Evolutionary conservation across 2,113 vertebrate species (phyloP).

Genomic region (Pyxicephalus adspersus): DNA sequence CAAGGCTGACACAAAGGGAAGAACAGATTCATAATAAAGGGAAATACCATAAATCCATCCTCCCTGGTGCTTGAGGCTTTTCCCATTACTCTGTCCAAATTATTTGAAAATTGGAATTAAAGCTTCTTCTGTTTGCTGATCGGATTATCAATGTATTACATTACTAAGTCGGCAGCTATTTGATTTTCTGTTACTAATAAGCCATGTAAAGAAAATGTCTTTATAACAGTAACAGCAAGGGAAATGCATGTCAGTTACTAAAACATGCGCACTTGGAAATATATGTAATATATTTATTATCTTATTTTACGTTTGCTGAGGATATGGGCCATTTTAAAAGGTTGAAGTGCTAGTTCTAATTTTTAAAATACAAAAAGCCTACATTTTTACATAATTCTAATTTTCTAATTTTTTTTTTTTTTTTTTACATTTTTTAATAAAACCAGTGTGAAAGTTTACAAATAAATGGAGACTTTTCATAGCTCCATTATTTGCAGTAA

Average conservation of each 20-base stretch:
- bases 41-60: background rate
- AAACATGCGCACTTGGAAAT: background rate
- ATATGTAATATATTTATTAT: too few species aligned
- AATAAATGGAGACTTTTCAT: too few species aligned
- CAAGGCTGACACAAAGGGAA: slow-evolving; percentile 29
- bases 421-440: too few species aligned
- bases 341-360: too few species aligned
- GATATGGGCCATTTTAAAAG: too few species aligned
- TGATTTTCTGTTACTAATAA: background rate
- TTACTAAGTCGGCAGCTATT: background rate
- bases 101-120: slow-evolving; percentile 11
- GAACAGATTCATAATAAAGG: background rate
- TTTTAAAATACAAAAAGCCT: too few species aligned
- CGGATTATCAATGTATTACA: background rate
- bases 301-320: too few species aligned
- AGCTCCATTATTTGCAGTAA: too few species aligned
- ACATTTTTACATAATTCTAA: too few species aligned
- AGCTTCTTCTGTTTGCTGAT: slow-evolving; percentile 25
- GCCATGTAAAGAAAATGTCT: slow-evolving; percentile 20
- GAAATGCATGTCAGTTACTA: background rate
- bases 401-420: too few species aligned
- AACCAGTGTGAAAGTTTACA: too few species aligned
- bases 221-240: background rate
- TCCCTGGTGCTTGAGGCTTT: background rate
- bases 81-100: slow-evolving; percentile 9